Evolutionary conservation across 2,113 vertebrate species (phyloP), one percentile per base, ranked within the genome.

Genomic region (Micronisus gabar): DNA sequence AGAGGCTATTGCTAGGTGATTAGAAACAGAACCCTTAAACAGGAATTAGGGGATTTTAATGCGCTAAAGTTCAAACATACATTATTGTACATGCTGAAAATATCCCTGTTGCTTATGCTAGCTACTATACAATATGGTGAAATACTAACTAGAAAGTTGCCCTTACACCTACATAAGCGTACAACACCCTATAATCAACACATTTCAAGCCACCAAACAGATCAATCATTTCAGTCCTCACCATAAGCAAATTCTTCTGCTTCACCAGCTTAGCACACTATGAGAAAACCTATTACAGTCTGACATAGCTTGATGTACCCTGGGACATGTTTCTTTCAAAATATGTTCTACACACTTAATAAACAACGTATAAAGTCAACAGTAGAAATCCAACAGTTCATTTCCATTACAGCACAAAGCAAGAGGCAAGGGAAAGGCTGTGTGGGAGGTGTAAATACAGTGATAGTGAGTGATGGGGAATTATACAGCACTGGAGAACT

Each of bases 391-490:
- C 86, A 70, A 80, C 38, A 67, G 76, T 63, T 71, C n/a, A 43
- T 86, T 96, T 88, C 83, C 82, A 93, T 63, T 79, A n/a, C 47
- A 94, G 66, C n/a, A 93, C n/a, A 91, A 94, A 96, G 65, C 14
- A 81, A 91, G 67, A 86, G 38, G 29, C n/a, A 81, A 90, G 30
- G 76, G 73, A 85, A 91, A 71, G 63, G 71, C 48, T 90, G 59
- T 53, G 94, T 93, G 84, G 91, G 96, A 95, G 62, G 93, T 95
- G 84, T 95, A 93, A 95, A 91, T 58, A 76, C 9, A 56, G 36
- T 79, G 81, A 89, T 56, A 88, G 41, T 53, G 45, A 95, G 52
- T n/a, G 45, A 43, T 20, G 58, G n/a, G 89, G 66, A 87, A 76
- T 80, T 88, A 78, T 7, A 59, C 20, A 59, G 36, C 34, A 75